phyloP scores from a whole-genome alignment of 1,140 invertebrate genomes.

The Metaphire vulgaris region DNA sequence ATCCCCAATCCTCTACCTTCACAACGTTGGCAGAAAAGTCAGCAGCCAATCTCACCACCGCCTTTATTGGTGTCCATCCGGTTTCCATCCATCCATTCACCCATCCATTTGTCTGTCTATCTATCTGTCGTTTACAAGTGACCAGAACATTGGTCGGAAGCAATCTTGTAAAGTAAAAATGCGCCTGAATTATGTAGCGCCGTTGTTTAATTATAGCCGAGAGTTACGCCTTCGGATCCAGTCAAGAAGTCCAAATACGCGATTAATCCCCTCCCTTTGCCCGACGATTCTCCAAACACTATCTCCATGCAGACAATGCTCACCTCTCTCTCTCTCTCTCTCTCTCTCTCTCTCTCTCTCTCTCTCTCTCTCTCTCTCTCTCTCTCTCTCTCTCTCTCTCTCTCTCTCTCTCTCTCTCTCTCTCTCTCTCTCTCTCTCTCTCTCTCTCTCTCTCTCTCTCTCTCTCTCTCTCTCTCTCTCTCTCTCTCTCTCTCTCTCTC shows the following conservation, averaged over 20 bases:
- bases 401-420: not conserved
- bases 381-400: not conserved
- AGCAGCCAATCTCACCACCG: no score
- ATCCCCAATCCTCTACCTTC: no score
- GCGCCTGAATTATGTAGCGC: no score
- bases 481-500: not conserved
- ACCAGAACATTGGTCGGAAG: no score
- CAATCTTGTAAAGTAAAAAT: no score
- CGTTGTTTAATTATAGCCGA: no score
- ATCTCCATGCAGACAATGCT: not conserved
- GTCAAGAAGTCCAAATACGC: not conserved
- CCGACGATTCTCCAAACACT: not conserved
- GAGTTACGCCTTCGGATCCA: no score
- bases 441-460: not conserved
- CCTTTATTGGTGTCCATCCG: no score
- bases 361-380: not conserved
- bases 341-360: not conserved
- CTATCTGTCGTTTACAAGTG: no score
- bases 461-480: not conserved
- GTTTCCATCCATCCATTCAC: no score
- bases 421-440: not conserved
- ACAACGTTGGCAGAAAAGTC: no score
- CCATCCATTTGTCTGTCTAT: no score
- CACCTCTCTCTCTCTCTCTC: not conserved
- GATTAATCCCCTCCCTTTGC: not conserved